Conservation (phyloP, 2,113 vertebrate genomes). For the Solenodon paradoxus region DNA sequence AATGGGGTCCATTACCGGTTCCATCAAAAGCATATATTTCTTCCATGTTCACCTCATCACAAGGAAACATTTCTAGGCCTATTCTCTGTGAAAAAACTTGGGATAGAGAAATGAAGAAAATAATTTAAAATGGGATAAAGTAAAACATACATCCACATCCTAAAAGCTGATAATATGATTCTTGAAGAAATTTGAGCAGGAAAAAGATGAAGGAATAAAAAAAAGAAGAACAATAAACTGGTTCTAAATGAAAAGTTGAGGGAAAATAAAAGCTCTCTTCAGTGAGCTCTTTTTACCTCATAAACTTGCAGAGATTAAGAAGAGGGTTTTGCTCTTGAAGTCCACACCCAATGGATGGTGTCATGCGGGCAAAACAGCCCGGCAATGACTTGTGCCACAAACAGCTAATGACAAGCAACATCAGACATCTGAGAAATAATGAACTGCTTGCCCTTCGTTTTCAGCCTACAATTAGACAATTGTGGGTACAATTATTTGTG, state of each 20-base stretch:
- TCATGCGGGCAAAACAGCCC: not conserved
- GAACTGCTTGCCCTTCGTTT: slow-evolving; percentile 44
- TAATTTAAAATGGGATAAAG: not conserved
- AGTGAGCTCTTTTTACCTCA: not conserved
- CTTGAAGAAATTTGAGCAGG: not conserved
- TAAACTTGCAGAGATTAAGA: not conserved
- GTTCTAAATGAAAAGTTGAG: not conserved
- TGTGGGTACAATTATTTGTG: slow-evolving; percentile 39
- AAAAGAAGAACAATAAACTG: not conserved
- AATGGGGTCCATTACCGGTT: not conserved
- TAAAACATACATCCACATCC: not conserved
- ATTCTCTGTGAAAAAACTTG: not conserved
- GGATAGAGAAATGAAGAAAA: not conserved
- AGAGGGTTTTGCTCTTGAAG: not conserved
- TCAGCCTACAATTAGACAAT: slow-evolving; percentile 54
- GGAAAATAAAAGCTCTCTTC: not conserved
- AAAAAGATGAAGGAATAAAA: not conserved
- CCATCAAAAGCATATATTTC: not conserved
- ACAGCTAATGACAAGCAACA: not conserved
- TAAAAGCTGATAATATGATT: not conserved
- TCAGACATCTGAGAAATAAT: slow-evolving; percentile 44
- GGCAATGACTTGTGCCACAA: not conserved
- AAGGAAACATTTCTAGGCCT: not conserved
- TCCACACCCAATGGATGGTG: not conserved
- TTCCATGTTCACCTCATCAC: not conserved